Evolutionary conservation across 2,888 invertebrate genomes (phyloP).

Genomic region (Panorpa germanica): DNA sequence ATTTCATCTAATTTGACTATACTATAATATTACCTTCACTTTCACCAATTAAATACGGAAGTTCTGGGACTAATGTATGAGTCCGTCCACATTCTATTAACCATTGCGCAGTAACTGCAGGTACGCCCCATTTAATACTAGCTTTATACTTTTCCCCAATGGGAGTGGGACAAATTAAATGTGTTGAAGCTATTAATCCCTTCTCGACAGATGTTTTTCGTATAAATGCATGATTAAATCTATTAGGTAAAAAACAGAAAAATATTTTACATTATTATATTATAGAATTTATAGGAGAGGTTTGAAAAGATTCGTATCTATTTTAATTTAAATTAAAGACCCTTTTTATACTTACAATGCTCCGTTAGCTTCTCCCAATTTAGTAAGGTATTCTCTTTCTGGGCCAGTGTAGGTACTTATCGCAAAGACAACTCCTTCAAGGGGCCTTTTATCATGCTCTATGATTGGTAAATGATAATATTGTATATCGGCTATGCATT

Average conservation of each 20-base stretch:
- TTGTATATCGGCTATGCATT: slow-evolving; percentile 34
- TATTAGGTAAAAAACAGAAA: too few species aligned
- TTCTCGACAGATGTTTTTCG: slow-evolving; percentile 28
- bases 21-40: too few species aligned
- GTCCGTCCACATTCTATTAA: slow-evolving; percentile 43
- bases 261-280: too few species aligned
- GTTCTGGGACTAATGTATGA: slow-evolving; percentile 33
- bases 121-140: slow-evolving; percentile 69
- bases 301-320: too few species aligned
- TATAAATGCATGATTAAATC: slow-evolving; percentile 46
- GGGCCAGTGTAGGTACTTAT: slow-evolving; percentile 56
- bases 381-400: slow-evolving; percentile 54
- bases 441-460: slow-evolving; percentile 26
- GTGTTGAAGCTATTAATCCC: slow-evolving; percentile 48
- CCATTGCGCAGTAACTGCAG: slow-evolving; percentile 64
- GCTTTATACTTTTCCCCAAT: slow-evolving; percentile 68
- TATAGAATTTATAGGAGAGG: too few species aligned
- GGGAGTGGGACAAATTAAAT: slow-evolving; percentile 55
- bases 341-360: slow-evolving; percentile 39
- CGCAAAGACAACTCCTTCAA: slow-evolving; percentile 54
- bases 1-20: too few species aligned
- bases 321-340: too few species aligned
- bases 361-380: slow-evolving; percentile 50
- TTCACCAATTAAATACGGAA: slow-evolving; percentile 36
- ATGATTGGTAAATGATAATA: slow-evolving; percentile 56